Percentiles rank a stretch among this genome's conserved stretches.
Evolutionary conservation across 2,888 invertebrate species (phyloP).

Genomic region (Eudemis profundana): DNA sequence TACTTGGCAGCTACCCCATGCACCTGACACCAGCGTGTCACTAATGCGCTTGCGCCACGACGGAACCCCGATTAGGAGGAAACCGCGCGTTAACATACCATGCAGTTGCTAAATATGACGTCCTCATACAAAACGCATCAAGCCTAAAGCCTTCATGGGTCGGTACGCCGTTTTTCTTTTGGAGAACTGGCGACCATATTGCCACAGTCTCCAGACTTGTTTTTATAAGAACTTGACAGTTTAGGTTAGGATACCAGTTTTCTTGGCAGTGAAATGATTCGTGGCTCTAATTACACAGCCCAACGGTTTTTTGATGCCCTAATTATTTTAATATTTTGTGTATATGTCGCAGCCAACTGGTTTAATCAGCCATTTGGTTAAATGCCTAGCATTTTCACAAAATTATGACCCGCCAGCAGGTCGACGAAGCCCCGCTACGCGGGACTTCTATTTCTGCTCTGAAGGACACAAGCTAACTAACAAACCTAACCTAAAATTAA

Average conservation of each 20-base stretch:
- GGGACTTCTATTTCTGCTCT: too few relatives aligned
- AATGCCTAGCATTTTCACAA: too few relatives aligned
- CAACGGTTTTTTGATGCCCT: neutral
- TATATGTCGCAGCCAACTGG: too few relatives aligned
- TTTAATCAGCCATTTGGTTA: too few relatives aligned
- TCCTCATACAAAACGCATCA: neutral
- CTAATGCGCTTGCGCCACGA: slow-evolving; percentile 14
- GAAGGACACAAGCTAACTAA: too few relatives aligned
- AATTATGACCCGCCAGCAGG: too few relatives aligned
- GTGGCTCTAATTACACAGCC: neutral
- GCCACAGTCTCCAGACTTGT: slow-evolving; percentile 11
- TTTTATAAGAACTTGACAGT: slow-evolving; percentile 26
- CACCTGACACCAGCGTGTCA: slow-evolving; percentile 29
- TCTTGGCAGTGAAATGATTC: slow-evolving; percentile 12
- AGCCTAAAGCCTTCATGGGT: neutral
- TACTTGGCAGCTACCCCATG: slow-evolving; percentile 10
- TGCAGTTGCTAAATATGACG: slow-evolving; percentile 11
- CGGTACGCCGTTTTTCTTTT: neutral
- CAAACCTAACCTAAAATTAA: too few relatives aligned
- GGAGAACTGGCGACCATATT: neutral
- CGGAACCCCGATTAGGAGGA: slow-evolving; percentile 29
- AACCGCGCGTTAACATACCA: slow-evolving; percentile 27
- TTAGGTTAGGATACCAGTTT: slow-evolving; percentile 21
- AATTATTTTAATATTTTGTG: too few relatives aligned
- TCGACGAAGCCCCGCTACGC: too few relatives aligned